Evolutionary conservation across 2,888 invertebrate species (phyloP), one percentile per base, ranked within the genome.

Genomic region (Candidula unifasciata): DNA sequence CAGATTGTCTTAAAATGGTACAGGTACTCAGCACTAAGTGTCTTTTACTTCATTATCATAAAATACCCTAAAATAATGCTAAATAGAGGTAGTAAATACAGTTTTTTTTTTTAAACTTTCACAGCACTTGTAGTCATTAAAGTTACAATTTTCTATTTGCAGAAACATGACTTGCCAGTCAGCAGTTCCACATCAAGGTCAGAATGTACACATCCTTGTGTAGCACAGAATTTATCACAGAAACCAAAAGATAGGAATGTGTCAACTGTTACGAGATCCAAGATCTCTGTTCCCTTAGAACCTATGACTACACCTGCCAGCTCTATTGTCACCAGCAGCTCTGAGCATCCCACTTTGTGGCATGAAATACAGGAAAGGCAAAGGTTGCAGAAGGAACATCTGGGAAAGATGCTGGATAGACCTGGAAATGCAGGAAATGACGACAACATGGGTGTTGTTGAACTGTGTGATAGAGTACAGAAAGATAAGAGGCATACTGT

Each of bases 221-320:
- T 44, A 73, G 16, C 24, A 73, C 44, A n/a, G n/a, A 73, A 5
- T 73, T 44, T 44, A 13, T 71, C 52, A 73, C 54, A 77, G 33
- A 54, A 33, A 10, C 35, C 18, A 13, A 10, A n/a, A 24, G 35
- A 35, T 33, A 16, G n/a, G 21, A 35, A 37, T 27, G n/a, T 30
- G 57, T 21, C 33, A 57, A 18, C 24, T 54, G 60, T 64, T 78
- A 60, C 60, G n/a, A 77, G 66, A 37, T 73, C 79, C 30, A 90
- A 90, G 85, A 87, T 88, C 3, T 91, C 91, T 73, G 87, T 91
- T 37, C 91, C 90, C 13, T 78, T 82, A 80, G 82, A 88, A 24
- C 87, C 88, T 33, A 90, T 91, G 90, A 79, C 77, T 33, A 83
- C 87, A 6, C 87, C 87, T 64, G 86, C 87, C 54, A 87, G 85